Evolutionary conservation across 1,140 invertebrate genomes (phyloP).

Genomic region (Drosophila malerkotliana): DNA sequence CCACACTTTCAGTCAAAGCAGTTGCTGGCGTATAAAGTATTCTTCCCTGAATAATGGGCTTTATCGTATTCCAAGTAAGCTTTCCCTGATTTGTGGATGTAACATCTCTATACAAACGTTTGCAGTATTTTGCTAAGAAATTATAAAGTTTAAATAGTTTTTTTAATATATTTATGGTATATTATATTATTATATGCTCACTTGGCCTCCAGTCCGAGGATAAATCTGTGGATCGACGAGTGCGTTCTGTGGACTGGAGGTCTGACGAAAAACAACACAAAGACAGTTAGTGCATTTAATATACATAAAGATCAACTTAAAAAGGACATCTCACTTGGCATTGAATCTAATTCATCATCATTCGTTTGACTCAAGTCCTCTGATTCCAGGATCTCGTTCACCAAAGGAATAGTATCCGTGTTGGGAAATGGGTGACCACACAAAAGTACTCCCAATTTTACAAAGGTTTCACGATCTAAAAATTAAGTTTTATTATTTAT

Average conservation of each 20-base stretch:
- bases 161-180: neutral
- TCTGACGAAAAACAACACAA: constrained; percentile 30
- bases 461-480: constrained; percentile 76
- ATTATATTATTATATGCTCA: constrained; percentile 18
- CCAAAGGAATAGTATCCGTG: constrained; percentile 76
- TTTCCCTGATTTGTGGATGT: constrained; percentile 86
- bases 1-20: constrained; percentile 84
- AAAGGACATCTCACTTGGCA: too few species aligned
- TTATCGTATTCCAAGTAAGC: constrained; percentile 88
- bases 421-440: constrained; percentile 86
- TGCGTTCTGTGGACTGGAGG: constrained; percentile 15
- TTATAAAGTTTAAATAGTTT: neutral
- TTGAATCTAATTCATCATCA: constrained; percentile 84
- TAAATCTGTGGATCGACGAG: constrained; percentile 8
- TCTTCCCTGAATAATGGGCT: constrained; percentile 87
- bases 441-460: constrained; percentile 86
- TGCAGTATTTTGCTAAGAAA: constrained; percentile 86
- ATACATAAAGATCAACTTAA: too few species aligned
- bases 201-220: constrained; percentile 51
- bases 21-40: constrained; percentile 87
- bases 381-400: constrained; percentile 85
- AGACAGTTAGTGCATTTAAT: neutral
- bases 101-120: constrained; percentile 86
- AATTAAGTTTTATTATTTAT: too few species aligned
- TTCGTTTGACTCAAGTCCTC: constrained; percentile 85